Evolutionary conservation across 1,140 invertebrate species (phyloP).

Genomic region (Propsilocerus akamusi): DNA sequence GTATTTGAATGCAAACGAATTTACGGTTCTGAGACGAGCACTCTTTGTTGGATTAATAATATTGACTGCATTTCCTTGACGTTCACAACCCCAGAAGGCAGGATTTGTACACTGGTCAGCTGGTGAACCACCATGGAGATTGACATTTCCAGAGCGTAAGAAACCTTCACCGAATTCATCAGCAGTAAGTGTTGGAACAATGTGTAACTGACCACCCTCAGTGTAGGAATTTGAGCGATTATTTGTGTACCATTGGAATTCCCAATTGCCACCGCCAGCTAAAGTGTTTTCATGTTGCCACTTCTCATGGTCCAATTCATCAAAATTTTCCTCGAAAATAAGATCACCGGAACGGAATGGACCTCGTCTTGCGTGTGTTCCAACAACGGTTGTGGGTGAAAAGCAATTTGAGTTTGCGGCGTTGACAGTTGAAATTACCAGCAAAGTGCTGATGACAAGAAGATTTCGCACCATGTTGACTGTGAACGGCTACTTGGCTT

Average conservation of each 20-base stretch:
- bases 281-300: slow-evolving; percentile 50
- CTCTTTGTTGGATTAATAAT: slow-evolving; percentile 41
- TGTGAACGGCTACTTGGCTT: no score
- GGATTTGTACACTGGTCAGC: slow-evolving; percentile 31
- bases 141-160: slow-evolving; percentile 15
- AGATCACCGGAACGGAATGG: slow-evolving; percentile 29
- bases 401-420: background rate
- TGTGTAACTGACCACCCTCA: slow-evolving; percentile 32
- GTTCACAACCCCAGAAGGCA: slow-evolving; percentile 26
- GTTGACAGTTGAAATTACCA: background rate
- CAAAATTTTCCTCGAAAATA: slow-evolving; percentile 46
- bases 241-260: slow-evolving; percentile 49
- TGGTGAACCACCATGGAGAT: background rate
- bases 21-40: slow-evolving; percentile 39
- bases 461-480: no score
- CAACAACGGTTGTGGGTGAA: background rate
- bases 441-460: no score
- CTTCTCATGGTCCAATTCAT: slow-evolving; percentile 33
- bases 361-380: background rate
- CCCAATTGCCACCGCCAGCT: slow-evolving; percentile 48
- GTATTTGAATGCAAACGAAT: slow-evolving; percentile 44
- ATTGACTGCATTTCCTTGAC: slow-evolving; percentile 24
- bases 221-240: slow-evolving; percentile 40
- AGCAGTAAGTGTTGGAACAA: slow-evolving; percentile 36
- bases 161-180: slow-evolving; percentile 34